Base-by-base conservation (phyloP, 2,113 vertebrate genomes). In the Rhinoderma darwinii region DNA sequence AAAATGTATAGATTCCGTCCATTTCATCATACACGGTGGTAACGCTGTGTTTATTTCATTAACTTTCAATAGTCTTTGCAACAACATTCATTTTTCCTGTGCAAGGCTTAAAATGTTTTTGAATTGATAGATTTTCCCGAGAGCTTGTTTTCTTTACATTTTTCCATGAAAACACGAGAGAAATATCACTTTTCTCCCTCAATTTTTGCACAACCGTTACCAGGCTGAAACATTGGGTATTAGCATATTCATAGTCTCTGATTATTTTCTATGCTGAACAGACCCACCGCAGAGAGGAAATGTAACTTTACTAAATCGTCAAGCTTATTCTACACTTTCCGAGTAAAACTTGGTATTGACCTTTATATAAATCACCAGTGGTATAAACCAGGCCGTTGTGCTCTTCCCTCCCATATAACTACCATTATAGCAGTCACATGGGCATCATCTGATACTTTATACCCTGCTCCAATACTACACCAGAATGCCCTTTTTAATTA, bases 31-130 rank as follows among this genome's bases (percentile, higher is more conserved):
- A 47, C 85, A 47, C 78, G 76, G 61, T 74, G 85, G 44, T 17
- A 56, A n/a, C 54, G 11, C 30, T 20, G 15, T 86, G 79, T 87
- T 87, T 87, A 87, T 82, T 87, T 82, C 50, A 87, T 50, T 74
- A 61, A 74, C 50, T 44, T 39, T 30, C 39, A 87, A 61, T 68
- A 61, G 78, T 44, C 68, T 73, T 27, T 61, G 39, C 78, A 82
- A 27, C 78, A 75, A 87, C 78, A 75, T 30, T 22, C 14, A 17
- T 18, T 47, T 74, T 59, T 47, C 66, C 47, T 59, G 50, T 30
- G 37, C 15, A 66, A 44, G 76, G 54, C 25, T 54, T 80, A 5
- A 79, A 51, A 41, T 73, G 85, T 87, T 87, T 61, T 32, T 17
- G 44, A 61, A 73, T 35, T 22, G 68, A 87, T 82, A 56, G 4